A percentile compares a stretch with the other conserved stretches of the same genome.
Evolutionary conservation across 2,888 invertebrate species (phyloP).

Genomic region (Megalurothrips usitatus): DNA sequence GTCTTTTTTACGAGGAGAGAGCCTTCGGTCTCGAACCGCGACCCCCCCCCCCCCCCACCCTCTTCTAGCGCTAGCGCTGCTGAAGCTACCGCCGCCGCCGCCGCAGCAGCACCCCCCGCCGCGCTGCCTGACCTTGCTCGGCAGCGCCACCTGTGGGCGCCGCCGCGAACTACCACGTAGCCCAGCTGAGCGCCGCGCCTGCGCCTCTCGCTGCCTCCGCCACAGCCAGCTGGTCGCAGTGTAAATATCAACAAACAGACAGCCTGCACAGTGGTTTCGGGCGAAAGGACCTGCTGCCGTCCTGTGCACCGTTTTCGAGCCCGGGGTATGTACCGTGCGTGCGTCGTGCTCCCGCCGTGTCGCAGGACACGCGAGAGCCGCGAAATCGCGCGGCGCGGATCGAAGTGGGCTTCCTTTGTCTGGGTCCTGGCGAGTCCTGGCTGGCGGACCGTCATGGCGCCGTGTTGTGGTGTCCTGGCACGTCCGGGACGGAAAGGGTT

Average conservation of each 20-base stretch:
- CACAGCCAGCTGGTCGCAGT: conserved; percentile 16
- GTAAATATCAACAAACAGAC: conserved; percentile 26
- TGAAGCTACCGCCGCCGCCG: neutral
- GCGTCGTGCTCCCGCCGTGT: neutral
- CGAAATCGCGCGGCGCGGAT: neutral
- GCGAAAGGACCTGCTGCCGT: neutral
- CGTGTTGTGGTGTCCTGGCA: neutral
- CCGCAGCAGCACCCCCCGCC: neutral
- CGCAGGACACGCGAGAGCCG: neutral
- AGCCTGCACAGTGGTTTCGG: neutral
- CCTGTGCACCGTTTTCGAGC: neutral
- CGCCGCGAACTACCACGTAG: conserved; percentile 1
- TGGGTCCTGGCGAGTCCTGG: neutral
- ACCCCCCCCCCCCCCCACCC: no score
- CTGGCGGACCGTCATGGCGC: neutral
- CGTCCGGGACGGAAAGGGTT: neutral
- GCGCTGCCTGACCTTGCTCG: neutral
- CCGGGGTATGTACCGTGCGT: neutral
- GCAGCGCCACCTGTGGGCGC: conserved; percentile 17
- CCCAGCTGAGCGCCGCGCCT: conserved; percentile 18
- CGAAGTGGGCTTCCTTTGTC: neutral
- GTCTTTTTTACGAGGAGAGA: conserved; percentile 2
- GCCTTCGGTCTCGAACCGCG: neutral
- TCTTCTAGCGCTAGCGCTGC: neutral
- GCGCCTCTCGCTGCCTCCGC: neutral